Conservation (phyloP, 2,113 vertebrate genomes). For the Rhinopomastus cyanomelas region DNA sequence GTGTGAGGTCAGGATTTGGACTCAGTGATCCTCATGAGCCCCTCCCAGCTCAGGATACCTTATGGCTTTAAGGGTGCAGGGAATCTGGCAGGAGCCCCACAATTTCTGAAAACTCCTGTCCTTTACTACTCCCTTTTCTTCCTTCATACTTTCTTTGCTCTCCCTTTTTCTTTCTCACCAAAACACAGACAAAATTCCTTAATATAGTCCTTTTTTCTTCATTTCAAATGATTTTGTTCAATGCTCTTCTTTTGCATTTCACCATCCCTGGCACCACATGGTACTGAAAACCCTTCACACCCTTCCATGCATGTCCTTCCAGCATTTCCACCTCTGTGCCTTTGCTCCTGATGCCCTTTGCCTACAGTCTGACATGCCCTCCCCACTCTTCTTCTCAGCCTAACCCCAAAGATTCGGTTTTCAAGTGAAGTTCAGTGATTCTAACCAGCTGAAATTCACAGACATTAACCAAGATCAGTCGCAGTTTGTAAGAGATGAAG, state of each 20-base stretch:
- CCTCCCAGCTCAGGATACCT: background rate
- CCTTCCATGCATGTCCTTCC: background rate
- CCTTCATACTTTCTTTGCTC: too few relatives aligned
- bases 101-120: background rate
- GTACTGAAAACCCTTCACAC: background rate
- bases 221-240: background rate
- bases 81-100: background rate
- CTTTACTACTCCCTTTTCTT: background rate
- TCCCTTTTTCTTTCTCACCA: too few relatives aligned
- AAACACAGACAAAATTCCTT: background rate
- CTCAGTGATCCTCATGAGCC: background rate
- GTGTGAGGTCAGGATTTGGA: background rate
- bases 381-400: background rate
- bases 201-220: background rate
- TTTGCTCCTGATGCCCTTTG: background rate
- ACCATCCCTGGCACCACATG: background rate
- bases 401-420: background rate
- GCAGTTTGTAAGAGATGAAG: background rate
- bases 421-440: background rate
- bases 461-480: background rate
- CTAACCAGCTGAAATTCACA: background rate
- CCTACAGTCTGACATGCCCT: background rate
- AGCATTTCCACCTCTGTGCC: background rate
- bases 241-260: background rate
- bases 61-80: background rate